These are phyloP conservation scores for Papilio demoleus DNA, from an alignment of 2,888 invertebrate genomes.

Conservation along the genomic window DNA sequence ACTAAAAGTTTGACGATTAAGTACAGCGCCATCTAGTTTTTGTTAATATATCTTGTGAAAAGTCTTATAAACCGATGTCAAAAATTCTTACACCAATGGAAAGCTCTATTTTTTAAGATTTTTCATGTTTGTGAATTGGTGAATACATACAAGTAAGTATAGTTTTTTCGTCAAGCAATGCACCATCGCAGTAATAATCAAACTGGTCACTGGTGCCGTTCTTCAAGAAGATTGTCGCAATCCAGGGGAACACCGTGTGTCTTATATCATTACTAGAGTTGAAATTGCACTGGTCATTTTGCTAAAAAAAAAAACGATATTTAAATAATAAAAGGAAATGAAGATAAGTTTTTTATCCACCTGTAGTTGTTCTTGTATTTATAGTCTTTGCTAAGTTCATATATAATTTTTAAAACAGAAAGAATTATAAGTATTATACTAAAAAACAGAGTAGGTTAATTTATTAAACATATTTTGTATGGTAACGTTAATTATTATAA, in stretches of 20 bases:
- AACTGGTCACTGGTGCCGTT: constrained; percentile 61
- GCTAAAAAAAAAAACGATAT: constrained; percentile 40
- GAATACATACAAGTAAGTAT: constrained; percentile 63
- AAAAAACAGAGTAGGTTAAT: too few relatives aligned
- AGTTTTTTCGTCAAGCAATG: constrained; percentile 55
- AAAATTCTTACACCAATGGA: too few relatives aligned
- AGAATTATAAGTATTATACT: too few relatives aligned
- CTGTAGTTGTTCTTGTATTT: too few relatives aligned
- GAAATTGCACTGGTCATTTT: constrained; percentile 40
- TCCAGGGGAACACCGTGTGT: constrained; percentile 62
- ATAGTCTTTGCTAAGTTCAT: too few relatives aligned
- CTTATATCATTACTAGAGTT: constrained; percentile 45
- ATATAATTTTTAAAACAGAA: too few relatives aligned
- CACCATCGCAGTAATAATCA: constrained; percentile 72
- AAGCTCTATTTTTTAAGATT: too few relatives aligned
- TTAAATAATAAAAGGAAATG: not conserved
- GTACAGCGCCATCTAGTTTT: constrained; percentile 1
- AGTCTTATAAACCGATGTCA: too few relatives aligned
- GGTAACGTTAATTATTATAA: too few relatives aligned
- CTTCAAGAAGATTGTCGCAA: constrained; percentile 67
- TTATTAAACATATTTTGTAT: too few relatives aligned
- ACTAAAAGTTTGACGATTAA: not conserved
- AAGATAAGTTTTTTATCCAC: not conserved
- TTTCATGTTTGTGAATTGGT: not conserved
- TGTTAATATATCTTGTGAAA: too few relatives aligned